These are phyloP conservation scores for Adelognathus sp. DNA, from an alignment of 2,888 invertebrate species.

Conservation along the genomic window DNA sequence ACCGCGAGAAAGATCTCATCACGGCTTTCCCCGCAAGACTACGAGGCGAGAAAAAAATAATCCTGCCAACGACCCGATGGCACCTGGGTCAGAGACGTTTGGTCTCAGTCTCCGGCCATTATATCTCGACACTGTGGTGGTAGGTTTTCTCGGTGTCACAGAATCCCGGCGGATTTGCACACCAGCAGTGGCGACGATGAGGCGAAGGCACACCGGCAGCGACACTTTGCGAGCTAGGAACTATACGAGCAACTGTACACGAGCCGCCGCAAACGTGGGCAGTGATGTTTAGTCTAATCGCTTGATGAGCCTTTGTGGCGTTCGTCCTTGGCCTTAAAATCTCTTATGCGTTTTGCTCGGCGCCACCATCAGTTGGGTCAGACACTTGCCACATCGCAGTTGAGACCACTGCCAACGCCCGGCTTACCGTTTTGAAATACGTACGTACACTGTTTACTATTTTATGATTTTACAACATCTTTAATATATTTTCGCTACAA, in stretches of 20 bases:
- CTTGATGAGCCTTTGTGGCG: slow-evolving; percentile 18
- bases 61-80: slow-evolving; percentile 47
- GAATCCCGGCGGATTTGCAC: slow-evolving; percentile 24
- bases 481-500: too few species aligned
- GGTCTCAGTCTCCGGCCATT: slow-evolving; percentile 5
- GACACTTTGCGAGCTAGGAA: neutral
- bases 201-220: slow-evolving; percentile 29
- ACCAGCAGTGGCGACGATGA: neutral
- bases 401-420: too few species aligned
- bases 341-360: slow-evolving; percentile 12
- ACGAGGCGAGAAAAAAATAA: neutral
- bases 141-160: neutral
- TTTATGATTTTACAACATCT: too few species aligned
- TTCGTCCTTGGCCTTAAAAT: slow-evolving; percentile 46
- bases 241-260: neutral
- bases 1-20: slow-evolving; percentile 33
- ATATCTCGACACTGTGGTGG: slow-evolving; percentile 23
- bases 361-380: slow-evolving; percentile 17
- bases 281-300: slow-evolving; percentile 39
- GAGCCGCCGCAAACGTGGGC: slow-evolving; percentile 30
- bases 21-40: slow-evolving; percentile 9
- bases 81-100: slow-evolving; percentile 40
- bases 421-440: too few species aligned
- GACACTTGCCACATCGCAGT: too few species aligned
- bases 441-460: too few species aligned